Conservation (phyloP, 1,140 invertebrate species). For the Drosophila nebulosa region DNA sequence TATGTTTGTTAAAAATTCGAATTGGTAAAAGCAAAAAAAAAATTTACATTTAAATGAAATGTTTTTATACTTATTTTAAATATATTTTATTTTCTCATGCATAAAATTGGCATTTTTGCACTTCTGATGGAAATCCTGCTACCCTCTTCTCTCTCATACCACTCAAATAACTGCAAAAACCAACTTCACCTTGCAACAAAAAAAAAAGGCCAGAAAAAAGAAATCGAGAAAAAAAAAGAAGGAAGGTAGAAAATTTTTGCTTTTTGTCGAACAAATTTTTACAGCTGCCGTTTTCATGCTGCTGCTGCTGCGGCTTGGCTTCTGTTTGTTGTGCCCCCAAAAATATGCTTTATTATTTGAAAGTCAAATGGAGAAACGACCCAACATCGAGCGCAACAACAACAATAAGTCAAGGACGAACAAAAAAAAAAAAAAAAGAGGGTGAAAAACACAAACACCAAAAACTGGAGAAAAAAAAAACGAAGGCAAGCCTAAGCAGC, state of each 20-base stretch:
- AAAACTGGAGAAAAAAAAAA: neutral
- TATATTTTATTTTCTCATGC: conserved; percentile 60
- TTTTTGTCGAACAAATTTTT: conserved; percentile 65
- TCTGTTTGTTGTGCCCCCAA: conserved; percentile 39
- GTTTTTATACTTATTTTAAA: conserved; percentile 68
- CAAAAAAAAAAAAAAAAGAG: conserved; percentile 37
- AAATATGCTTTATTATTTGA: conserved; percentile 67
- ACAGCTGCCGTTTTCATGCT: conserved; percentile 60
- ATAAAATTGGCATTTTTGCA: conserved; percentile 74
- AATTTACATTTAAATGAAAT: conserved; percentile 77
- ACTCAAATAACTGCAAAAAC: conserved; percentile 35
- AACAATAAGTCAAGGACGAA: conserved; percentile 56
- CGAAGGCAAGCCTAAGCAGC: conserved; percentile 32
- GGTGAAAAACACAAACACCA: conserved; percentile 24
- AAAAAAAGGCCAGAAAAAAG: neutral
- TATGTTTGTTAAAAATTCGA: neutral
- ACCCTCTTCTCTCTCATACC: conserved; percentile 22
- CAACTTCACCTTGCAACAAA: conserved; percentile 38
- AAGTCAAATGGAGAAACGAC: conserved; percentile 64
- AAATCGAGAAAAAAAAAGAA: neutral
- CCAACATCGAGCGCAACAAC: conserved; percentile 16
- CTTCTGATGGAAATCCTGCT: conserved; percentile 7
- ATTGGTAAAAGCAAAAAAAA: conserved; percentile 40
- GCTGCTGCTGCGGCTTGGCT: conserved; percentile 27
- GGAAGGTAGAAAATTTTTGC: conserved; percentile 60